These are phyloP conservation scores for Leucophenga montana DNA, from an alignment of 2,888 invertebrate genomes.

Conservation along the genomic window DNA sequence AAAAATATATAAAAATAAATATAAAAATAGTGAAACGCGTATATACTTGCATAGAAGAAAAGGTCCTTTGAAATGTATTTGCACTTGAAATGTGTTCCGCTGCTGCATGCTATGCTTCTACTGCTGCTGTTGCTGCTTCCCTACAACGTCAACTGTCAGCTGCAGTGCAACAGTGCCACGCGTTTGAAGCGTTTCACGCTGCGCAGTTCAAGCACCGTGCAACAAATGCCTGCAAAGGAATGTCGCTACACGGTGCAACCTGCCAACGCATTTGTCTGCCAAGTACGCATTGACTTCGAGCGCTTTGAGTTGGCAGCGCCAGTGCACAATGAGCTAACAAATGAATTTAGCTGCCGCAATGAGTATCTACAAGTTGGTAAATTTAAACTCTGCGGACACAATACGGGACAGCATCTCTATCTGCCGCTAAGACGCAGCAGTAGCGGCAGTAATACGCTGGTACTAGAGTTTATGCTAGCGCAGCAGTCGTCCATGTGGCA, in stretches of 20 bases:
- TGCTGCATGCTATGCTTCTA: slow-evolving; percentile 26
- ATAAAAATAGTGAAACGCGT: background rate
- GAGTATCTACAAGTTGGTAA: slow-evolving; percentile 65
- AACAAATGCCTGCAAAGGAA: slow-evolving; percentile 42
- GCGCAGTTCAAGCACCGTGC: slow-evolving; percentile 54
- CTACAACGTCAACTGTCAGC: slow-evolving; percentile 39
- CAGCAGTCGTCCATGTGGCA: slow-evolving; percentile 73
- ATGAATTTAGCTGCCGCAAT: slow-evolving; percentile 48
- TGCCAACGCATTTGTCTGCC: slow-evolving; percentile 62
- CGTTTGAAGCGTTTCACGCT: slow-evolving; percentile 66
- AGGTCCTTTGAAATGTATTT: background rate
- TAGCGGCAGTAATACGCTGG: slow-evolving; percentile 59
- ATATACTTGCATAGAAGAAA: background rate
- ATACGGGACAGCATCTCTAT: slow-evolving; percentile 77
- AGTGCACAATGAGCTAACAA: slow-evolving; percentile 45
- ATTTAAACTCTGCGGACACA: slow-evolving; percentile 77
- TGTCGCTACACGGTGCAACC: slow-evolving; percentile 61
- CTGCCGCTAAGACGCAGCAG: slow-evolving; percentile 59
- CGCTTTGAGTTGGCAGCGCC: slow-evolving; percentile 64
- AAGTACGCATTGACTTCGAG: slow-evolving; percentile 66
- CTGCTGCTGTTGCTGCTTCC: slow-evolving; percentile 18
- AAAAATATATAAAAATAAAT: background rate
- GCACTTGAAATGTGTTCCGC: background rate
- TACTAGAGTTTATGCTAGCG: slow-evolving; percentile 74
- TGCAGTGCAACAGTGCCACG: slow-evolving; percentile 61